A percentile compares a stretch with the other conserved stretches of the same genome.
phyloP scores from a whole-genome alignment of 2,888 invertebrate genomes.

The Phyto melanocephala region DNA sequence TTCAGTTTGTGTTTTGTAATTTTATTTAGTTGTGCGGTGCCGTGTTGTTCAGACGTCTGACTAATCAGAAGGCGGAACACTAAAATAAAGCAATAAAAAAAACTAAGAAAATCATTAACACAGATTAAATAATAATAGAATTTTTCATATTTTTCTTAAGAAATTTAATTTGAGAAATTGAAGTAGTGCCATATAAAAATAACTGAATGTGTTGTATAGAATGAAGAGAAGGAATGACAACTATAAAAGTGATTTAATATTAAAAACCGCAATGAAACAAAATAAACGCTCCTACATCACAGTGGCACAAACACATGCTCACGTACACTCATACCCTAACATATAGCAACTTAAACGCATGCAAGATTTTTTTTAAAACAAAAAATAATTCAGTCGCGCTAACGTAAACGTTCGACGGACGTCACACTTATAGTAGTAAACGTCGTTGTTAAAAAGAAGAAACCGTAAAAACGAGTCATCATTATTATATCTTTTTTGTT shows the following conservation, averaged over 20 bases:
- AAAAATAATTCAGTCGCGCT: constrained; percentile 51
- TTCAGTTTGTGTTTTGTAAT: constrained; percentile 43
- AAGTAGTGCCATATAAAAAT: constrained; percentile 15
- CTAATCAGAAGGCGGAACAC: constrained; percentile 11
- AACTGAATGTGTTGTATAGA: too few relatives aligned
- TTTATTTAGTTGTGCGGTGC: constrained; percentile 59
- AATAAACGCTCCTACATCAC: constrained; percentile 21
- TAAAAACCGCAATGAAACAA: constrained; percentile 47
- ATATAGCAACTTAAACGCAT: constrained; percentile 54
- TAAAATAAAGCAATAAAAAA: neutral
- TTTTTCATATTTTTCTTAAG: constrained; percentile 22
- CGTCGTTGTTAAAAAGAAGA: constrained; percentile 53
- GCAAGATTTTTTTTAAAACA: constrained; percentile 40
- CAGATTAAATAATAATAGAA: constrained; percentile 55
- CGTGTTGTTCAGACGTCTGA: constrained; percentile 54
- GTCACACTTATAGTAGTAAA: constrained; percentile 52
- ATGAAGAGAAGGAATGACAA: too few relatives aligned
- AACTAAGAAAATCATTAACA: constrained; percentile 55
- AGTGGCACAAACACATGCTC: constrained; percentile 25
- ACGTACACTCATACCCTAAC: constrained; percentile 5
- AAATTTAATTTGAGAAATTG: constrained; percentile 16
- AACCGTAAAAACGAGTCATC: constrained; percentile 65
- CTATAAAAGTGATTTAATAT: constrained; percentile 35
- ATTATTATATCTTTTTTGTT: constrained; percentile 45
- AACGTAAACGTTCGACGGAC: constrained; percentile 51